Evolutionary conservation across 2,888 invertebrate genomes (phyloP).

Genomic region (Luffia ferchaultella): DNA sequence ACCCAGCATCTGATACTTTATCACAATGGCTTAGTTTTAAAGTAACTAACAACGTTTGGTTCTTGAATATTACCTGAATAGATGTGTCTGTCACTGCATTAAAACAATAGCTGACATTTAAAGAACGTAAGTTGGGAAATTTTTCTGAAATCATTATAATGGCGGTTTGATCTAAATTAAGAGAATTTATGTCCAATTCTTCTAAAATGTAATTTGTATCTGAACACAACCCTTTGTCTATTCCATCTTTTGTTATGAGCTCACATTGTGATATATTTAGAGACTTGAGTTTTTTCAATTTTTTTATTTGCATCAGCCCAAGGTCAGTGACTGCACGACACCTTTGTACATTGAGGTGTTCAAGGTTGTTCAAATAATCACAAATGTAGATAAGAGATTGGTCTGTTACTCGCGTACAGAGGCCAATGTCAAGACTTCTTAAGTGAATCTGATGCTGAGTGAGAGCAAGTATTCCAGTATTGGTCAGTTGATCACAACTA

Average conservation of each 20-base stretch:
- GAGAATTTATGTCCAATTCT: conserved; percentile 64
- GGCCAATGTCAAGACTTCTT: conserved; percentile 68
- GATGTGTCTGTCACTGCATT: conserved; percentile 75
- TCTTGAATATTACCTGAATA: conserved; percentile 72
- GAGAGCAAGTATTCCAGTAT: conserved; percentile 63
- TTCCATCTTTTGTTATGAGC: conserved; percentile 67
- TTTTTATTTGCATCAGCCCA: conserved; percentile 62
- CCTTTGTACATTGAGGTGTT: conserved; percentile 67
- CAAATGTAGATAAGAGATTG: conserved; percentile 68
- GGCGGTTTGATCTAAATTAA: conserved; percentile 69
- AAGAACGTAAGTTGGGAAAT: conserved; percentile 60
- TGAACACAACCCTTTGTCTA: conserved; percentile 67
- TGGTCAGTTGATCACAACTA: conserved; percentile 70
- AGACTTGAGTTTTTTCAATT: conserved; percentile 60
- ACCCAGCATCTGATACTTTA: conserved; percentile 73
- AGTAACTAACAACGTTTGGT: conserved; percentile 64
- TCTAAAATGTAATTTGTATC: conserved; percentile 50
- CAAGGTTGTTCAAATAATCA: conserved; percentile 62
- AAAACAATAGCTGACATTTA: conserved; percentile 75
- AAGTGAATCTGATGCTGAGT: conserved; percentile 63
- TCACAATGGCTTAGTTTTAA: conserved; percentile 73
- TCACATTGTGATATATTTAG: conserved; percentile 76
- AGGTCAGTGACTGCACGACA: conserved; percentile 72
- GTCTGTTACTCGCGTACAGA: conserved; percentile 72
- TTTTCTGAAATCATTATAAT: conserved; percentile 67